phyloP scores from a whole-genome alignment of 2,797 vertebrate species.

The Myotis vivesi region DNA sequence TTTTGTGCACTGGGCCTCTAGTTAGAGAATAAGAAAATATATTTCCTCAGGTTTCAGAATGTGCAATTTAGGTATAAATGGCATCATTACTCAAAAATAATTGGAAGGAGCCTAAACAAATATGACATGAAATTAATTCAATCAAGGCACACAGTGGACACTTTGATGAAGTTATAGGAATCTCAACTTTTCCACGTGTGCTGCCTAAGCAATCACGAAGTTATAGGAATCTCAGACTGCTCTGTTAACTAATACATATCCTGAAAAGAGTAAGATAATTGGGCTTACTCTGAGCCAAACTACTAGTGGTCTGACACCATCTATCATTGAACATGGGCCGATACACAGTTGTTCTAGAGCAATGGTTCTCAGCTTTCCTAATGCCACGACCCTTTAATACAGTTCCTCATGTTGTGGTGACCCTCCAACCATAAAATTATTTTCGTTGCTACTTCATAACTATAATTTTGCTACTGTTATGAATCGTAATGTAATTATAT shows the following conservation, averaged over 20 bases:
- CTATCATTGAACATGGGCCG: neutral
- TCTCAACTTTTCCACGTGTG: too few relatives aligned
- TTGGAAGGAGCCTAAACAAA: neutral
- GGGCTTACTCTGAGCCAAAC: neutral
- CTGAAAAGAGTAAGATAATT: conserved; percentile 17
- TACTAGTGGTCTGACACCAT: neutral
- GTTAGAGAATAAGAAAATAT: neutral
- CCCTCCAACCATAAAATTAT: too few relatives aligned
- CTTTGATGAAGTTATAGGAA: neutral
- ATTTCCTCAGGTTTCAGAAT: conserved; percentile 1
- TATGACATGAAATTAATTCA: neutral
- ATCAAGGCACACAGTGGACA: neutral
- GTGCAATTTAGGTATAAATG: neutral
- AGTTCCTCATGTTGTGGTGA: too few relatives aligned
- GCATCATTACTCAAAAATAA: neutral
- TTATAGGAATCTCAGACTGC: neutral
- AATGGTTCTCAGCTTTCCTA: too few relatives aligned
- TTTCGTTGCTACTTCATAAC: too few relatives aligned
- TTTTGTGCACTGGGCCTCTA: too few relatives aligned
- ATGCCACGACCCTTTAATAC: too few relatives aligned
- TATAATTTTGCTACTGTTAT: too few relatives aligned
- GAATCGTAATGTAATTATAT: too few relatives aligned
- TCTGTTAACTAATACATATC: neutral
- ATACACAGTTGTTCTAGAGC: neutral
- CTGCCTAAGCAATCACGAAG: too few relatives aligned